Evolutionary conservation across 2,797 vertebrate species (phyloP), one percentile per base, ranked within the genome.

Genomic region (Melanotaenia maccullochi): DNA sequence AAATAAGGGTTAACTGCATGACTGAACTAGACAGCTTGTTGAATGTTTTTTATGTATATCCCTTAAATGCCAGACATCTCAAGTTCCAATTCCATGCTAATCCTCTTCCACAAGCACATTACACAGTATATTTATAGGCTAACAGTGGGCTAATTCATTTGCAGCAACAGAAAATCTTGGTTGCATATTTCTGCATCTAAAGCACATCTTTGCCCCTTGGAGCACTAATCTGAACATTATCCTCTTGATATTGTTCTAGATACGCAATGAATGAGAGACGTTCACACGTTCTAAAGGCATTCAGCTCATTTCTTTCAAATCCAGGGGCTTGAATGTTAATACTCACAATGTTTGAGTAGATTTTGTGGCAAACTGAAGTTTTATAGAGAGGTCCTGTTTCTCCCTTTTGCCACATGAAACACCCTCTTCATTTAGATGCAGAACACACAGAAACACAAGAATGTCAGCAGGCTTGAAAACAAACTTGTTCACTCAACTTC

Each of bases 111-210:
- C 73, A 60, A 87, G 89, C 85, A 83, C 85, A 86, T 92, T 89
- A 84, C 84, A 79, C 61, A 79, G 70, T 77, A 81, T 81, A 77
- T 88, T 91, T 85, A 78, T 78, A 77, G 28, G 59, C 57, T 66
- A 94, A 94, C 91, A 93, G 81, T 89, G 68, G 83, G 71, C 69
- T 91, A 89, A 94, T 94, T 94, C 87, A 93, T 91, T 90, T 87
- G 71, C 76, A 79, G 63, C 81, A 73, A n/a, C 52, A 82, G 65
- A 89, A 89, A 83, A 78, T 72, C 86, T 91, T 66, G 73, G 75
- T 76, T 87, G 89, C 85, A 91, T 93, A 92, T 93, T 94, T 94
- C 86, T 47, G 68, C 84, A 87, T 92, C 68, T 83, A 91, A 93
- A 93, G 83, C 90, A 86, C 81, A 85, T 92, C 87, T 91, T 90